Evolutionary conservation across 2,888 invertebrate species (phyloP).

Genomic region (Priocnemis perturbator): DNA sequence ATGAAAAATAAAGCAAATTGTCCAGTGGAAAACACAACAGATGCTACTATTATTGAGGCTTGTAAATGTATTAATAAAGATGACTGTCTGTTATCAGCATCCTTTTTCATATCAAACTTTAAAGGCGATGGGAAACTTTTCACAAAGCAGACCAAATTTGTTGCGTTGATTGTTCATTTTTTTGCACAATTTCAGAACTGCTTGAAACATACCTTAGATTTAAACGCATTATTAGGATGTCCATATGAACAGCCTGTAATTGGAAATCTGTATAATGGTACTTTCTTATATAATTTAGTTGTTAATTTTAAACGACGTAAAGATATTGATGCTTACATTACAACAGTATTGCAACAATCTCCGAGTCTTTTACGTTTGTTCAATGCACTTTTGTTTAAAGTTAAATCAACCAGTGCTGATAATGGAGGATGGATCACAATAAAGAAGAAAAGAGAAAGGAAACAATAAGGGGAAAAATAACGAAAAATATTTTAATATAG

Average conservation of each 20-base stretch:
- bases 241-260: conserved; percentile 79
- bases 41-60: conserved; percentile 73
- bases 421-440: too few relatives aligned
- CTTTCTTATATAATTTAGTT: conserved; percentile 85
- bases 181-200: conserved; percentile 83
- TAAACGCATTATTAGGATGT: conserved; percentile 81
- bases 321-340: conserved; percentile 78
- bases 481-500: too few relatives aligned
- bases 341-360: conserved; percentile 65
- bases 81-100: conserved; percentile 79
- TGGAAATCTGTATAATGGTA: conserved; percentile 84
- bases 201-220: conserved; percentile 78
- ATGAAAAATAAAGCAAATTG: not conserved
- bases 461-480: too few relatives aligned
- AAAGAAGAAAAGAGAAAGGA: conserved; percentile 54
- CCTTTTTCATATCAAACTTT: conserved; percentile 79
- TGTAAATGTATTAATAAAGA: conserved; percentile 77
- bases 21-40: conserved; percentile 33
- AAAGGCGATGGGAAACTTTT: conserved; percentile 78
- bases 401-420: conserved; percentile 26
- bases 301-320: conserved; percentile 79
- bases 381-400: conserved; percentile 51
- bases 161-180: conserved; percentile 78
- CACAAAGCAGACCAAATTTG: conserved; percentile 78
- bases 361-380: conserved; percentile 68